phyloP scores from a whole-genome alignment of 2,888 invertebrate genomes.

The Lithophane ornitopus region DNA sequence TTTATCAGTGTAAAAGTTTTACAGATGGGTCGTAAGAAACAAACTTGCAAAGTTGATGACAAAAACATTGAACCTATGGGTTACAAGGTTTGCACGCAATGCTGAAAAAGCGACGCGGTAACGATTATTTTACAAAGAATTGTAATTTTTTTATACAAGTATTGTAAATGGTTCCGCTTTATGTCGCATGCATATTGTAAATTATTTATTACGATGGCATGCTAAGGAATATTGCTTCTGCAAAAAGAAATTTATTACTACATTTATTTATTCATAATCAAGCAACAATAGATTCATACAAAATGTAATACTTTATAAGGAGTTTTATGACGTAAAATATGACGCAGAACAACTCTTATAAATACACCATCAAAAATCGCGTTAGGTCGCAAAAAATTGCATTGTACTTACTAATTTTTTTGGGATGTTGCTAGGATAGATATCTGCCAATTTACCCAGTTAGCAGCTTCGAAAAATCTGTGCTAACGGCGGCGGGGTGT shows the following conservation, averaged over 20 bases:
- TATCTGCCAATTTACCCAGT: no score
- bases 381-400: no score
- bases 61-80: constrained; percentile 7
- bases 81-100: constrained; percentile 45
- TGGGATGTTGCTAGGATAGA: no score
- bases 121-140: constrained; percentile 28
- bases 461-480: no score
- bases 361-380: no score
- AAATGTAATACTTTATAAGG: no score
- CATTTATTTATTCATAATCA: no score
- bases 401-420: no score
- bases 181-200: constrained; percentile 45
- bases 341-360: neutral
- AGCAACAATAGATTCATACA: no score
- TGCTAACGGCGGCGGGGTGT: no score
- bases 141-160: constrained; percentile 18
- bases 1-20: neutral
- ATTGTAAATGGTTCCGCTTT: constrained; percentile 19
- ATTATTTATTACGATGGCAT: constrained; percentile 14
- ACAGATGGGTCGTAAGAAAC: neutral
- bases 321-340: neutral
- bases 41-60: constrained; percentile 24
- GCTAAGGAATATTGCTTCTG: constrained; percentile 2
- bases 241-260: neutral
- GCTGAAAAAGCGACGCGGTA: constrained; percentile 6